Evolutionary conservation across 2,113 vertebrate genomes (phyloP), one percentile per base, ranked within the genome.

Genomic region (Sinocyclocheilus anophthalmus): DNA sequence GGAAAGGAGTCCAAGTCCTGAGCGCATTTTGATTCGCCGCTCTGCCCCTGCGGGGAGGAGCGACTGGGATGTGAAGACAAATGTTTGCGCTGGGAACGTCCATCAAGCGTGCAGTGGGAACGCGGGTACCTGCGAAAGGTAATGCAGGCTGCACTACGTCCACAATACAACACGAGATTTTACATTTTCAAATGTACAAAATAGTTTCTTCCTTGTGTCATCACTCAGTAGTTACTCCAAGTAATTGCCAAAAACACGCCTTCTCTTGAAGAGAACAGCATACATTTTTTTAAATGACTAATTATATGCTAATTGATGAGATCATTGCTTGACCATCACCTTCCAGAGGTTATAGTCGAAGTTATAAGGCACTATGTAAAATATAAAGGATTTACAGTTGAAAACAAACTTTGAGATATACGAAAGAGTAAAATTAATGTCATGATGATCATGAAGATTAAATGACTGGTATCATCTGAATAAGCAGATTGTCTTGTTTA

Each of bases 21-120:
- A 55, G 76, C 85, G 89, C 80, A 20, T 63, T 86, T 50, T 86
- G 85, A 90, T 90, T 90, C 87, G 89, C 87, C 87, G 86, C 84
- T n/a, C 48, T 65, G 82, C 33, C 79, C 50, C 65, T 14, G 86
- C 75, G 83, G 84, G 88, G 79, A 84, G 89, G 89, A 87, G 89
- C 89, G 76, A 75, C 83, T 80, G 88, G 53, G 85, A 85, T 84
- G 75, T 12, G 45, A 85, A 83, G 78, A 83, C 83, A 83, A 90
- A 87, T 81, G 89, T 88, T 90, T 88, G 89, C 85, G 57, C 72
- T 87, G 83, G 76, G 82, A 73, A 86, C 67, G 79, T 83, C 84
- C 39, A 57, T 86, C 76, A 86, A 69, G 80, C 76, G 81, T 86
- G 81, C 30, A 39, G 67, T 30, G 33, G 33, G 39, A 48, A 69